Percentiles rank a stretch among this genome's conserved stretches.
Conservation (phyloP, 2,113 vertebrate genomes). For the Nannospalax galili region DNA sequence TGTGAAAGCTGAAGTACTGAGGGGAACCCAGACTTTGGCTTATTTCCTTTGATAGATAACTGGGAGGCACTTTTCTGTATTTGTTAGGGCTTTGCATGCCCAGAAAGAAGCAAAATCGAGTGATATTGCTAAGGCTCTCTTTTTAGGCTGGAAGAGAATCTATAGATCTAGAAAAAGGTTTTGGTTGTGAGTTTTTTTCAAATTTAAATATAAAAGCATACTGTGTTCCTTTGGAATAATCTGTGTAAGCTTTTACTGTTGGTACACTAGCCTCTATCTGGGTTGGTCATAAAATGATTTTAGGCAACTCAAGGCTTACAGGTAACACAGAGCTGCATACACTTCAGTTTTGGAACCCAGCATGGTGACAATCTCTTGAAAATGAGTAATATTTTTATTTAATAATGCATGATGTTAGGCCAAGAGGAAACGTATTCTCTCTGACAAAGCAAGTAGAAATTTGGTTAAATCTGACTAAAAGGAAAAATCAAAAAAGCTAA, state of each 20-base stretch:
- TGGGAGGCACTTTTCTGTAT: slow-evolving; percentile 27
- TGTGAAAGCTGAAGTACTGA: neutral
- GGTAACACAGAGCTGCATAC: neutral
- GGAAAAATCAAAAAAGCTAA: slow-evolving; percentile 41
- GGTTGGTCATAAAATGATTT: slow-evolving; percentile 20
- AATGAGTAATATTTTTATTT: neutral
- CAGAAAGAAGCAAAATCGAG: neutral
- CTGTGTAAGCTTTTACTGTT: neutral
- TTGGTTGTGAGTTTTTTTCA: neutral
- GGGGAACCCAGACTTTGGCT: neutral
- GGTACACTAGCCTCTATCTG: neutral
- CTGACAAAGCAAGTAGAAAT: slow-evolving; percentile 27
- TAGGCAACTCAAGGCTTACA: neutral
- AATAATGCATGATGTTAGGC: neutral
- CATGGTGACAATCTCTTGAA: neutral
- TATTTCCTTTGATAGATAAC: slow-evolving; percentile 6
- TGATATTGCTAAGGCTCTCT: neutral
- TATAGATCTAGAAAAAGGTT: neutral
- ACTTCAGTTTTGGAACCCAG: neutral
- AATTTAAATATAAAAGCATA: slow-evolving; percentile 2
- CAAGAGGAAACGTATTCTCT: slow-evolving; percentile 35
- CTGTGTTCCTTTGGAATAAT: neutral
- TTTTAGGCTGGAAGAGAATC: neutral
- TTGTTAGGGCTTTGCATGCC: neutral
- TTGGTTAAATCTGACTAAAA: slow-evolving; percentile 23